Conservation (phyloP, 1,140 invertebrate genomes). For the Augochlora pura region DNA sequence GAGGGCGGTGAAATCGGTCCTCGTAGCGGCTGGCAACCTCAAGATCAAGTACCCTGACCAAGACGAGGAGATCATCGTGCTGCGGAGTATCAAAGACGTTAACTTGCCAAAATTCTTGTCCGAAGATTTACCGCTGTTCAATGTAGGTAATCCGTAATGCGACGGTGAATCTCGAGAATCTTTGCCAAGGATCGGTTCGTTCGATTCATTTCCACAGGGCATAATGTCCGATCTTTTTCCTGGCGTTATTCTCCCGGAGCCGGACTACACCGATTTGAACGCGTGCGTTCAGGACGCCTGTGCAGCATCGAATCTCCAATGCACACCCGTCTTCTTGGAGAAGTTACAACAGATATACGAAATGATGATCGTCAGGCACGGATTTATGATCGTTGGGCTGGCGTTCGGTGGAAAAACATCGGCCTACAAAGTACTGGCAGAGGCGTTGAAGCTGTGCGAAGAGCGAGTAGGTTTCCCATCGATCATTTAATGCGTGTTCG, state of each 20-base stretch:
- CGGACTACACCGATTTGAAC: conserved; percentile 84
- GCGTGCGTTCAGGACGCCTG: conserved; percentile 84
- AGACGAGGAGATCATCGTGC: conserved; percentile 89
- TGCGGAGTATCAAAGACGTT: conserved; percentile 95
- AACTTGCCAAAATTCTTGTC: conserved; percentile 96
- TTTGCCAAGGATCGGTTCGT: conserved; percentile 53
- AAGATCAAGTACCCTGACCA: conserved; percentile 94
- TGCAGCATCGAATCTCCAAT: conserved; percentile 89
- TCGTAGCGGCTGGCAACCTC: conserved; percentile 94
- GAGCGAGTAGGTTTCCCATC: conserved; percentile 83
- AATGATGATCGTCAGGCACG: conserved; percentile 96
- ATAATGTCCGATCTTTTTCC: conserved; percentile 96
- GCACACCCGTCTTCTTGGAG: conserved; percentile 90
- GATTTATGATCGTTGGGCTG: conserved; percentile 94
- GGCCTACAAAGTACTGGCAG: conserved; percentile 89
- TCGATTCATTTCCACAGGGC: conserved; percentile 81
- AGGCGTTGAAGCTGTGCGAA: conserved; percentile 89
- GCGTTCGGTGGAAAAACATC: conserved; percentile 94
- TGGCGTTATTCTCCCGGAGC: conserved; percentile 87
- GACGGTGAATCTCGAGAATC: not conserved
- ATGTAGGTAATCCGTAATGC: conserved; percentile 73
- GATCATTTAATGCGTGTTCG: no score
- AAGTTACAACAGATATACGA: conserved; percentile 97
- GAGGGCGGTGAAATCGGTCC: conserved; percentile 93
- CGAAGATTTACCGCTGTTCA: conserved; percentile 92